Conservation (phyloP, 2,797 vertebrate genomes). For the Tauraco hartlaubi region DNA sequence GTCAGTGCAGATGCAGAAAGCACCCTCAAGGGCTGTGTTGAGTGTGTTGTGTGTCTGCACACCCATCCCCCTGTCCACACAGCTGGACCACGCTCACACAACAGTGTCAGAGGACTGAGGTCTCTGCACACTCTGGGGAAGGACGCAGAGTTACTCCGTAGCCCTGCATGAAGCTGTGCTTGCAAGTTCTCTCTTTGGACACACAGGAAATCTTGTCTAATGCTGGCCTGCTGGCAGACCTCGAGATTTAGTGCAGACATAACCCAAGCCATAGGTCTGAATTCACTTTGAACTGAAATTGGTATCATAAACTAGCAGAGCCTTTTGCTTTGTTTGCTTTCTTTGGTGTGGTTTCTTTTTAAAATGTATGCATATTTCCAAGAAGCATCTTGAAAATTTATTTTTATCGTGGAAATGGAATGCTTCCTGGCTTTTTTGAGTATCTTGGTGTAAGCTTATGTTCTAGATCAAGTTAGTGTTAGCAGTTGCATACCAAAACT, state of each 20-base stretch:
- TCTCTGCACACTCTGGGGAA: not conserved
- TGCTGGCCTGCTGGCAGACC: not conserved
- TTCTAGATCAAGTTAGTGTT: not conserved
- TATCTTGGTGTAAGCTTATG: not conserved
- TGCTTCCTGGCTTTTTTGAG: slow-evolving; percentile 13
- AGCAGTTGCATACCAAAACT: not conserved
- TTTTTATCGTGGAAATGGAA: slow-evolving; percentile 45
- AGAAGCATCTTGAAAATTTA: slow-evolving; percentile 52
- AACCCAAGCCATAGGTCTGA: not conserved
- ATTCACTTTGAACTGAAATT: slow-evolving; percentile 8
- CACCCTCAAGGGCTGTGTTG: not conserved
- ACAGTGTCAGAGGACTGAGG: not conserved
- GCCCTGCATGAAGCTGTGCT: not conserved
- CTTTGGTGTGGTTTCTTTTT: slow-evolving; percentile 55
- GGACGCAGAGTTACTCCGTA: fast-evolving
- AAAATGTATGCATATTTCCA: slow-evolving; percentile 46
- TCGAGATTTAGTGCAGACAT: not conserved
- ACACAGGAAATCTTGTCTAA: not conserved
- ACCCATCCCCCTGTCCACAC: not conserved
- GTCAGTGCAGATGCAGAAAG: not conserved
- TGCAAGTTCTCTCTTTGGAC: not conserved
- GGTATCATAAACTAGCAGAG: slow-evolving; percentile 28
- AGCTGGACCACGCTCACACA: not conserved
- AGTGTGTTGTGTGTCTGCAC: not conserved
- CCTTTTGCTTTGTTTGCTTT: slow-evolving; percentile 47